Conservation (phyloP, 2,113 vertebrate genomes). For the Elanoides forficatus region DNA sequence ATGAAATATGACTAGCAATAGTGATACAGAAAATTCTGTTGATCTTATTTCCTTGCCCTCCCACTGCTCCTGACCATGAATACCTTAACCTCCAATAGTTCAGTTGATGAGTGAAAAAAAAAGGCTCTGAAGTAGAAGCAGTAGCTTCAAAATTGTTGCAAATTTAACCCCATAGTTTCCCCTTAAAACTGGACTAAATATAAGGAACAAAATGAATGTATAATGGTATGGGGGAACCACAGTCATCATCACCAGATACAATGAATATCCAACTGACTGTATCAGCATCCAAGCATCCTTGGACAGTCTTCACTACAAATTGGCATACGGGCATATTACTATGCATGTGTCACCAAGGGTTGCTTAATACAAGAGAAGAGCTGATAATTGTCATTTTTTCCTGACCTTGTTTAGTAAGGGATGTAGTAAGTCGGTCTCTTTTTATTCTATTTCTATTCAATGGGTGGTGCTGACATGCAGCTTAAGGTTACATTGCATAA, state of each 20-base stretch:
- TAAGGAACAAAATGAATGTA: background rate
- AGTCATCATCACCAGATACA: background rate
- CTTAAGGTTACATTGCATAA: background rate
- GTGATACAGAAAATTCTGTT: background rate
- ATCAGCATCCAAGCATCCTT: background rate
- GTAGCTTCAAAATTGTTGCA: background rate
- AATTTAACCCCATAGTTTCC: background rate
- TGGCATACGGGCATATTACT: background rate
- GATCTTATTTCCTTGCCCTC: background rate
- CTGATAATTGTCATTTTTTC: background rate
- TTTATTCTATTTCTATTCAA: background rate
- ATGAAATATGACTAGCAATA: background rate
- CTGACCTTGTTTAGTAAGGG: background rate
- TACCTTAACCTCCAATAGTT: background rate
- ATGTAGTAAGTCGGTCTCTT: background rate
- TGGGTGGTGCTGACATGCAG: background rate
- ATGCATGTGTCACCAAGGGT: background rate
- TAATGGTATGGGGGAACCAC: background rate
- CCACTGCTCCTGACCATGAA: background rate
- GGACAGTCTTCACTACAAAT: background rate
- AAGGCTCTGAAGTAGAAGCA: background rate
- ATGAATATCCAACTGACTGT: background rate
- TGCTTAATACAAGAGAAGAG: background rate
- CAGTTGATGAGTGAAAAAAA: background rate
- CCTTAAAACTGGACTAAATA: background rate